Evolutionary conservation across 2,888 invertebrate genomes (phyloP).

Genomic region (Protonemura montana): DNA sequence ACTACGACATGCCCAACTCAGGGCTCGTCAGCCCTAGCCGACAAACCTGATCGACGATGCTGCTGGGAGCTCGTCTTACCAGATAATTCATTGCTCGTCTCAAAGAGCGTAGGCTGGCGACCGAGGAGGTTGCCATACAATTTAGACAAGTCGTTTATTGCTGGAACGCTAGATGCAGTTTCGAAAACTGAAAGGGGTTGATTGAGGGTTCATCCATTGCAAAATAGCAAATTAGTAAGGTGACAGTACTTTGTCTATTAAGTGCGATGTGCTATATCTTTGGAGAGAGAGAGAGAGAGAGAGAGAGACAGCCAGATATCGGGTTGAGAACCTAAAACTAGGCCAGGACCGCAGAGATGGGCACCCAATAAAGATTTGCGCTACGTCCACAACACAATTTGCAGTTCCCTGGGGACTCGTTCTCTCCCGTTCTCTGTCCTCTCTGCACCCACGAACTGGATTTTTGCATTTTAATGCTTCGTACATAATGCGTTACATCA

Average conservation of each 20-base stretch:
- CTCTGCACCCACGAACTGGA: neutral
- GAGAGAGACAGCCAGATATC: conserved; percentile 17
- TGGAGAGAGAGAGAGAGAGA: neutral
- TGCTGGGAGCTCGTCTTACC: neutral
- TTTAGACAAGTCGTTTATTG: neutral
- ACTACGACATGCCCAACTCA: neutral
- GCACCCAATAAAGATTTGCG: neutral
- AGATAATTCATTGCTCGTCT: neutral
- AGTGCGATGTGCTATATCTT: neutral
- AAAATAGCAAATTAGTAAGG: neutral
- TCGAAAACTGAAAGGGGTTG: neutral
- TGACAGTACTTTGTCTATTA: neutral
- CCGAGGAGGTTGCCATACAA: neutral
- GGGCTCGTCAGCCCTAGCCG: neutral
- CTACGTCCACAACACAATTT: conserved; percentile 21
- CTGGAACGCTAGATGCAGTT: neutral
- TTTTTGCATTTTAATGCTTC: neutral
- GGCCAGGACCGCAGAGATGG: conserved; percentile 33
- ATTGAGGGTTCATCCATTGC: neutral
- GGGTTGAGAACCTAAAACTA: conserved; percentile 46
- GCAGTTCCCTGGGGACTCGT: neutral
- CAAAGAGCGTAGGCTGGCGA: neutral
- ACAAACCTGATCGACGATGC: conserved; percentile 1
- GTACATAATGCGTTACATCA: neutral
- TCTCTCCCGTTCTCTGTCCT: neutral